Conservation (phyloP, 2,888 invertebrate genomes). For the Brachyptera risi region DNA sequence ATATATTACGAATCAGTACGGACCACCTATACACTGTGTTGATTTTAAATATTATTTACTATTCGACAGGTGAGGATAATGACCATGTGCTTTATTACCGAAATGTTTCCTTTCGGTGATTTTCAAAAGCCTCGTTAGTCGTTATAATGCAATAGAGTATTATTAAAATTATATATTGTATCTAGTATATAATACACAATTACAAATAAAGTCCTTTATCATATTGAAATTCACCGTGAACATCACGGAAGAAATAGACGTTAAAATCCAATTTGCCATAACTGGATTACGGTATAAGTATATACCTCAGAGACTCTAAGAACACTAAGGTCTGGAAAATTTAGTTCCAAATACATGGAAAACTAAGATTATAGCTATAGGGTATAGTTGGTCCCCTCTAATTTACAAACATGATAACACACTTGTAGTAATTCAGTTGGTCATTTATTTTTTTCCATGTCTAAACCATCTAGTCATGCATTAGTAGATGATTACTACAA, state of each 20-base stretch:
- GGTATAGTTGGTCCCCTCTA: constrained; percentile 18
- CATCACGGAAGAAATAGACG: constrained; percentile 5
- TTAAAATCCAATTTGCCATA: constrained; percentile 21
- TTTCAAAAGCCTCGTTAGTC: constrained; percentile 14
- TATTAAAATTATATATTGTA: constrained; percentile 10
- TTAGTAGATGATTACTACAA: constrained; percentile 25
- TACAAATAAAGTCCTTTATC: constrained; percentile 12
- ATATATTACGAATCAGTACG: constrained; percentile 4
- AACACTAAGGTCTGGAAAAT: constrained; percentile 18
- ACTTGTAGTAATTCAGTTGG: constrained; percentile 22
- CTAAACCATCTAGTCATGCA: constrained; percentile 21
- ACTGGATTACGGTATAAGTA: constrained; percentile 21
- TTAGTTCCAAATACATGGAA: constrained; percentile 19
- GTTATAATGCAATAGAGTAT: constrained; percentile 3
- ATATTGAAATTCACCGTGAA: constrained; percentile 18
- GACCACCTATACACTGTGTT: constrained; percentile 11
- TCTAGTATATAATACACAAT: too few species aligned
- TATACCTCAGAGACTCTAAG: constrained; percentile 9
- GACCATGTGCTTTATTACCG: too few species aligned
- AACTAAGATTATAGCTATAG: constrained; percentile 19
- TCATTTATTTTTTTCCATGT: constrained; percentile 21
- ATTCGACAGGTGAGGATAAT: too few species aligned
- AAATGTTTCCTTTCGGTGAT: not conserved
- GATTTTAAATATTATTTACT: too few species aligned
- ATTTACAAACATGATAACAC: constrained; percentile 19